These are phyloP conservation scores for Astropecten irregularis DNA, from an alignment of 53 echinoderm and acorn worm genomes.

Conservation along the genomic window DNA sequence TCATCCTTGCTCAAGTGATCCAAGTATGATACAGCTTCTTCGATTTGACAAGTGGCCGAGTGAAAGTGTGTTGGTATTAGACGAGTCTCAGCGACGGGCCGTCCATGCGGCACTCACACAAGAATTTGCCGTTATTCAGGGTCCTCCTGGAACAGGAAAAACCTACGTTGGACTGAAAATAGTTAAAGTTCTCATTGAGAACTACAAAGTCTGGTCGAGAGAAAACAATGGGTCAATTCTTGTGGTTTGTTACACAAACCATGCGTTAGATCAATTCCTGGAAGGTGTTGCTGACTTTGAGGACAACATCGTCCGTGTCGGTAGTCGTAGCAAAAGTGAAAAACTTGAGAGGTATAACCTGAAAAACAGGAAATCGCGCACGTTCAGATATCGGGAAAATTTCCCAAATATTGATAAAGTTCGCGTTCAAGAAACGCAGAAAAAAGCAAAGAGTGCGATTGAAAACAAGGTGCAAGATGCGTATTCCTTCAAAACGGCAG, in stretches of 20 bases:
- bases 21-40: slow-evolving; percentile 6
- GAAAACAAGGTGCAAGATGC: not conserved
- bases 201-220: slow-evolving; percentile 9
- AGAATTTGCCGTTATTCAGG: slow-evolving; percentile 79
- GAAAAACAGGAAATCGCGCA: no score
- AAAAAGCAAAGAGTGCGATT: not conserved
- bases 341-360: slow-evolving; percentile 31
- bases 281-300: slow-evolving; percentile 72
- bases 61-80: slow-evolving; percentile 44
- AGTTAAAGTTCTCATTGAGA: slow-evolving; percentile 59
- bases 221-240: slow-evolving; percentile 52
- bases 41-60: slow-evolving; percentile 67
- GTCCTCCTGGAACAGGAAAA: slow-evolving; percentile 91
- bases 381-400: no score
- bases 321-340: slow-evolving; percentile 61
- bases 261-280: slow-evolving; percentile 93
- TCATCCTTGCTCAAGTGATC: not conserved
- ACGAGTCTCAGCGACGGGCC: slow-evolving; percentile 74
- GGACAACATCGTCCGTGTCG: slow-evolving; percentile 67
- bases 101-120: slow-evolving; percentile 71
- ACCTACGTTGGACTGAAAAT: slow-evolving; percentile 83
- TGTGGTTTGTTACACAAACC: slow-evolving; percentile 85
- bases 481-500: not conserved
- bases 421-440: no score
- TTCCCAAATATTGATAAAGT: no score